phyloP scores from a whole-genome alignment of 2,888 invertebrate genomes.

The Metalampra italica region DNA sequence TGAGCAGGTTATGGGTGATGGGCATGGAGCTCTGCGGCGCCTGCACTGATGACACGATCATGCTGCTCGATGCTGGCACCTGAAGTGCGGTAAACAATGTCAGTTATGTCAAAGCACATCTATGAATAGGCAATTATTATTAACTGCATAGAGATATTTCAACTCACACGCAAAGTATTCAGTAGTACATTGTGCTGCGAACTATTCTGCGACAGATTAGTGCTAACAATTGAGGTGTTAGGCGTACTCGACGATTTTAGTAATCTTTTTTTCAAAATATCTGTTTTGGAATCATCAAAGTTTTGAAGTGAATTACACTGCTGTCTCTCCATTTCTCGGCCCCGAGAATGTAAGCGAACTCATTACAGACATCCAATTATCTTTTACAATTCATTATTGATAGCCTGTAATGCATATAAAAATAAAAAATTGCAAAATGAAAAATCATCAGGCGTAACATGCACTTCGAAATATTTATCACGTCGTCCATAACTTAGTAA shows the following conservation, averaged over 20 bases:
- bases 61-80: conserved; percentile 73
- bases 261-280: conserved; percentile 75
- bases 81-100: conserved; percentile 54
- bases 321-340: conserved; percentile 72
- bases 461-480: conserved; percentile 25
- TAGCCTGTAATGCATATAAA: conserved; percentile 66
- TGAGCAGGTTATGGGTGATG: conserved; percentile 63
- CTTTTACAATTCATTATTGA: conserved; percentile 56
- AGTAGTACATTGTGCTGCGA: conserved; percentile 67
- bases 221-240: conserved; percentile 33
- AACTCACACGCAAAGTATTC: conserved; percentile 71
- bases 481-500: conserved; percentile 27
- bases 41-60: conserved; percentile 72
- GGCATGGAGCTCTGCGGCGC: conserved; percentile 67
- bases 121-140: conserved; percentile 8
- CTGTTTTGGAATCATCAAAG: conserved; percentile 71
- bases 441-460: conserved; percentile 40
- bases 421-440: conserved; percentile 63
- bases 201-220: conserved; percentile 50
- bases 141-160: conserved; percentile 10
- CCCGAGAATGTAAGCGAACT: conserved; percentile 47
- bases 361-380: conserved; percentile 64
- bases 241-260: conserved; percentile 50
- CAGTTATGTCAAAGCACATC: conserved; percentile 35
- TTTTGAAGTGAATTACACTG: conserved; percentile 74